These are phyloP conservation scores for Polypterus bichir DNA, from an alignment of 2,113 vertebrate genomes.

Conservation along the genomic window DNA sequence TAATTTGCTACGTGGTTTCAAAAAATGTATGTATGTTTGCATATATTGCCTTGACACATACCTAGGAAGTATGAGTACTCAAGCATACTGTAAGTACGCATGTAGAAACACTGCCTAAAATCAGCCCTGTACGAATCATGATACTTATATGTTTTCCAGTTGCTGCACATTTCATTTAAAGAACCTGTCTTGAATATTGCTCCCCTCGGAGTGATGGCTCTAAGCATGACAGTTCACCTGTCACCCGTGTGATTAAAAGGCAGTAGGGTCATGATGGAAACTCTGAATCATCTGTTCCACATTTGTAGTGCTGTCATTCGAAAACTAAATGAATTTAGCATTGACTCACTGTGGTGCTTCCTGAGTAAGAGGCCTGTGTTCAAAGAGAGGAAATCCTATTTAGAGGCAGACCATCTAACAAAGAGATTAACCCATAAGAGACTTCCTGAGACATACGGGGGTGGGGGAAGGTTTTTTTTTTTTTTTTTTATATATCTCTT, in stretches of 20 bases:
- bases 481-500: neutral
- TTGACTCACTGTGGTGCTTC: conserved; percentile 44
- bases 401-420: conserved; percentile 34
- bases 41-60: no score
- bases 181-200: neutral
- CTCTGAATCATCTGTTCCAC: conserved; percentile 45
- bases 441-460: conserved; percentile 16
- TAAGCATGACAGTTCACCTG: conserved; percentile 25
- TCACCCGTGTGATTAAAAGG: conserved; percentile 16
- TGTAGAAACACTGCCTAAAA: no score
- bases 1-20: no score
- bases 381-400: conserved; percentile 38
- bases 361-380: conserved; percentile 25
- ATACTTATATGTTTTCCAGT: no score
- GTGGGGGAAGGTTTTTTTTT: conserved; percentile 10
- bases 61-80: no score
- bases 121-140: no score
- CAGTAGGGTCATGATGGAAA: conserved; percentile 34
- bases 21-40: no score
- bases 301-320: conserved; percentile 23
- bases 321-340: conserved; percentile 42
- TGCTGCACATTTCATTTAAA: no score
- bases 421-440: conserved; percentile 23
- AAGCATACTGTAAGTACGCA: no score
- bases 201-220: conserved; percentile 14